Conservation (phyloP, 2,113 vertebrate genomes). For the Nothocercus nigrocapillus region DNA sequence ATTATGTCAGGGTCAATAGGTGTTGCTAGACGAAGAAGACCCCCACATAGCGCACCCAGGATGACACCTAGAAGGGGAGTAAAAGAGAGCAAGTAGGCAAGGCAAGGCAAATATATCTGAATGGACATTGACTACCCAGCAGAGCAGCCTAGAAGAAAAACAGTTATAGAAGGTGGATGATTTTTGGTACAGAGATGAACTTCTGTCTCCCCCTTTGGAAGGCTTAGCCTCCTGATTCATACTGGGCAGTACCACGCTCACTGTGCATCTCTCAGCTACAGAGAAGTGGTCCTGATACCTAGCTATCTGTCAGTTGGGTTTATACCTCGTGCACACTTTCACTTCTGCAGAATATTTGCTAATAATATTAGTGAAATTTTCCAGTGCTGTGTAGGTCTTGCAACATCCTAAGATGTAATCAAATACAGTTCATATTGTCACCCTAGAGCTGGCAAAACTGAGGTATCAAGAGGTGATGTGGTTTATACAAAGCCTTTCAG, state of each 20-base stretch:
- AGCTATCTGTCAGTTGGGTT: neutral
- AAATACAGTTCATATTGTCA: neutral
- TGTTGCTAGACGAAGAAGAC: slow-evolving; percentile 89
- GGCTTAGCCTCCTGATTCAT: neutral
- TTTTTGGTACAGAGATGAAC: neutral
- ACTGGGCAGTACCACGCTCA: neutral
- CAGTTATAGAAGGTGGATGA: neutral
- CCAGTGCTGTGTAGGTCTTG: neutral
- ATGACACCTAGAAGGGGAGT: slow-evolving; percentile 86
- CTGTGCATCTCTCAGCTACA: neutral
- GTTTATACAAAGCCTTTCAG: neutral
- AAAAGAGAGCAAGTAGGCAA: neutral
- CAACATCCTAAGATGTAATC: neutral
- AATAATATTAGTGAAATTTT: neutral
- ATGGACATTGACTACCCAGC: neutral
- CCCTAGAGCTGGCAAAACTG: neutral
- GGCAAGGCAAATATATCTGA: neutral
- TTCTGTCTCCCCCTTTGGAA: neutral
- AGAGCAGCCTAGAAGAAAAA: neutral
- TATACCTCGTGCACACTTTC: neutral
- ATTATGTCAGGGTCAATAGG: slow-evolving; percentile 94
- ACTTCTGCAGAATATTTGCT: neutral
- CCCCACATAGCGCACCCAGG: slow-evolving; percentile 89
- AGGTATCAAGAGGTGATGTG: neutral
- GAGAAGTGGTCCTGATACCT: neutral